Percentiles rank a stretch among this genome's conserved stretches.
Evolutionary conservation across 2,797 vertebrate genomes (phyloP).

Genomic region (Aulostomus chinensis): DNA sequence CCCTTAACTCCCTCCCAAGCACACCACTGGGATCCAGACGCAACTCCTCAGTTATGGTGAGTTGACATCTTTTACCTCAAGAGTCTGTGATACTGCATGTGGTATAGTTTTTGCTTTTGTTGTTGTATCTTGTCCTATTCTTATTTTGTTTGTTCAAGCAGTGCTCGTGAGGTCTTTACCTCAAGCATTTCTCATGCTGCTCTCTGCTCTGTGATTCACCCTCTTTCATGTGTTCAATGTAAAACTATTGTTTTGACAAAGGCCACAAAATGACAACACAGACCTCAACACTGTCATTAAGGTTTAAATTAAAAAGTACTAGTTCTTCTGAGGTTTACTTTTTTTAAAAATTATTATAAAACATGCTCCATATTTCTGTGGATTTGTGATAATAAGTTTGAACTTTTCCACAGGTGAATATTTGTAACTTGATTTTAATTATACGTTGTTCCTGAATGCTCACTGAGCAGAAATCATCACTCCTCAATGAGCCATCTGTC

Average conservation of each 20-base stretch:
- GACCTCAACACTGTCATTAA: slow-evolving; percentile 25
- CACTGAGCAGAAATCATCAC: slow-evolving; percentile 26
- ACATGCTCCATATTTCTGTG: no score
- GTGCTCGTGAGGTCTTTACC: slow-evolving; percentile 7
- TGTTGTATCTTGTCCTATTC: slow-evolving; percentile 16
- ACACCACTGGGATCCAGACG: slow-evolving; percentile 92
- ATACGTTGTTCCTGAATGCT: slow-evolving; percentile 19
- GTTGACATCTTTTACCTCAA: slow-evolving; percentile 33
- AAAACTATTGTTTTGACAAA: slow-evolving; percentile 27
- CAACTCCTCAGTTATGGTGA: slow-evolving; percentile 92
- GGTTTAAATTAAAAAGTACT: no score
- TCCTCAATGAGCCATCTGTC: slow-evolving; percentile 65
- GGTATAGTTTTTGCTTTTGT: slow-evolving; percentile 1
- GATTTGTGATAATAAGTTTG: no score
- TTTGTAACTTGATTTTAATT: slow-evolving; percentile 4
- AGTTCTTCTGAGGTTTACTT: no score
- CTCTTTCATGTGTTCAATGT: slow-evolving; percentile 14
- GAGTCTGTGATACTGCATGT: slow-evolving; percentile 7
- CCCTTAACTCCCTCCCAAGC: slow-evolving; percentile 93
- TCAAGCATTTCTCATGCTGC: slow-evolving; percentile 7
- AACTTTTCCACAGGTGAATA: background rate
- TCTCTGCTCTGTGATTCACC: slow-evolving; percentile 27
- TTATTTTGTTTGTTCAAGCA: slow-evolving; percentile 19
- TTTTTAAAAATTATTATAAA: no score
- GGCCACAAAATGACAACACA: slow-evolving; percentile 26